Evolutionary conservation across 2,888 invertebrate genomes (phyloP).

Genomic region (Allygus modestus): DNA sequence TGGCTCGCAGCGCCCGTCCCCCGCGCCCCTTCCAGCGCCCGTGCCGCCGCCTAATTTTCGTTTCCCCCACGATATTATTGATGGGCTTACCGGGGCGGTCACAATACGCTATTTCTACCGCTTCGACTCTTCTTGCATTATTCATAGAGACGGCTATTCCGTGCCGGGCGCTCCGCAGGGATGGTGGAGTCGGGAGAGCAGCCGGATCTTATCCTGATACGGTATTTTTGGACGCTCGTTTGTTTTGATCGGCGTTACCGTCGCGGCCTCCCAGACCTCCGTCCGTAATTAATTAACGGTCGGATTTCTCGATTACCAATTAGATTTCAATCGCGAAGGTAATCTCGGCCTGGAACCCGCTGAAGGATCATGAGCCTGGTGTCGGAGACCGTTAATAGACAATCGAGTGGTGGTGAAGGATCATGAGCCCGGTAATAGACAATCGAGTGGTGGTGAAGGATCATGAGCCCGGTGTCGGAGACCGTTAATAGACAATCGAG

Average conservation of each 20-base stretch:
- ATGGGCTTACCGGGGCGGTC: conserved; percentile 49
- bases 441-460: no score
- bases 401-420: no score
- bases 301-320: conserved; percentile 17
- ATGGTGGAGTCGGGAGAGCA: no score
- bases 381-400: no score
- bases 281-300: conserved; percentile 6
- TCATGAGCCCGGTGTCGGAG: no score
- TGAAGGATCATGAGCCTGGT: no score
- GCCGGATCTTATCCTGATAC: conserved; percentile 3
- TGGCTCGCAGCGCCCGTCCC: not conserved
- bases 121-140: conserved; percentile 52
- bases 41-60: conserved; percentile 56
- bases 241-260: not conserved
- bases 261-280: not conserved
- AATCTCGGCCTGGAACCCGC: not conserved
- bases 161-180: no score
- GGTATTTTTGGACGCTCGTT: conserved; percentile 26
- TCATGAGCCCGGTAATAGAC: no score
- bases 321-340: not conserved
- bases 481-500: no score
- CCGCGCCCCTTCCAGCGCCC: not conserved
- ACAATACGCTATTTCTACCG: conserved; percentile 55
- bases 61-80: conserved; percentile 55
- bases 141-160: conserved; percentile 7